phyloP scores from a whole-genome alignment of 2,797 vertebrate species.

The Halcyon leucocephala region DNA sequence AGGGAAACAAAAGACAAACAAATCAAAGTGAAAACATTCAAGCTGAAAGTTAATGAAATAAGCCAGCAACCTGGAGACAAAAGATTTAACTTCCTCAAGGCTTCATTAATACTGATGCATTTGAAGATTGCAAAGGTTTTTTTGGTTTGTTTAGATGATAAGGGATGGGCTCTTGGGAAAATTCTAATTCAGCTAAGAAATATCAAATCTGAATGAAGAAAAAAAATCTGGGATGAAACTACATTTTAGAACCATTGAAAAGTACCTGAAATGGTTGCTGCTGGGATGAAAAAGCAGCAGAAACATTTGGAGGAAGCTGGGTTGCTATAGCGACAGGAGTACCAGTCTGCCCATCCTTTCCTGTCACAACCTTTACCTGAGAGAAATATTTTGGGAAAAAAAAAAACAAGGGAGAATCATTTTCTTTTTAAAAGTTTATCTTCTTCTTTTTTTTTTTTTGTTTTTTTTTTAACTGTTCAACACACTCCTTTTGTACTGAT shows the following conservation, averaged over 20 bases:
- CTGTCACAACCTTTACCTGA: slow-evolving; percentile 96
- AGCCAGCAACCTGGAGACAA: slow-evolving; percentile 76
- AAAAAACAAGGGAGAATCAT: slow-evolving; percentile 77
- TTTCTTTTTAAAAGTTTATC: slow-evolving; percentile 71
- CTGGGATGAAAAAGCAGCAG: slow-evolving; percentile 93
- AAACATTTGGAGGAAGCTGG: slow-evolving; percentile 96
- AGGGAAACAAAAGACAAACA: slow-evolving; percentile 72
- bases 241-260: slow-evolving; percentile 82
- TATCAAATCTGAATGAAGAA: slow-evolving; percentile 74
- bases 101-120: slow-evolving; percentile 57
- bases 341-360: slow-evolving; percentile 96
- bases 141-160: slow-evolving; percentile 53
- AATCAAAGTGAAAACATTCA: slow-evolving; percentile 73
- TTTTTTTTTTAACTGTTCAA: background rate
- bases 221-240: slow-evolving; percentile 81
- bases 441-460: background rate
- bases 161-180: slow-evolving; percentile 71
- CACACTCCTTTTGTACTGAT: slow-evolving; percentile 33
- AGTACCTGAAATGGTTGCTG: slow-evolving; percentile 92
- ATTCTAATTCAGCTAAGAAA: slow-evolving; percentile 69
- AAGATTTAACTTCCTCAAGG: slow-evolving; percentile 57
- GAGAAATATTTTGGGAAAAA: slow-evolving; percentile 79
- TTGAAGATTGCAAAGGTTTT: slow-evolving; percentile 45
- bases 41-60: slow-evolving; percentile 76
- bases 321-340: slow-evolving; percentile 98